Conservation (phyloP, 2,888 invertebrate species). For the Belgica antarctica region DNA sequence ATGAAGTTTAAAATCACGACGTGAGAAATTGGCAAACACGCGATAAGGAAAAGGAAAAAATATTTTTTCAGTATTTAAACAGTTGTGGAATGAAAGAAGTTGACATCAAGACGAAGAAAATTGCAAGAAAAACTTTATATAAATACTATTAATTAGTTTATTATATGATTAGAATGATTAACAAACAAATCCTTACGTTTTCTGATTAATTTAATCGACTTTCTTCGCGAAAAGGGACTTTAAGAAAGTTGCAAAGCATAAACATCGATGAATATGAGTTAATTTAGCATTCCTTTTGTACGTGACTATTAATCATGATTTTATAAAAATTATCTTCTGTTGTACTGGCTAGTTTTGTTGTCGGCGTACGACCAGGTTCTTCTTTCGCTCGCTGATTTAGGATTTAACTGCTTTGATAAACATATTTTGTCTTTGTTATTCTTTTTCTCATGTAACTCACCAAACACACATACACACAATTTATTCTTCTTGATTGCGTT, state of each 20-base stretch:
- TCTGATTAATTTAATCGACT: constrained; percentile 12
- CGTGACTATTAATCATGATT: constrained; percentile 21
- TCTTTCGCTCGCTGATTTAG: constrained; percentile 7
- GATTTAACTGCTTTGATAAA: background rate
- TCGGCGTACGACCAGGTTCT: background rate
- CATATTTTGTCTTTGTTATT: background rate
- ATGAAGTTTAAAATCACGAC: no score
- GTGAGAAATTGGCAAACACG: background rate
- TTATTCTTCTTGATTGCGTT: background rate
- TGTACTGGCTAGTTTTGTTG: background rate
- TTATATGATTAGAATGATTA: constrained; percentile 14
- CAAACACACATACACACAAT: background rate
- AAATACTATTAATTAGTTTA: constrained; percentile 9
- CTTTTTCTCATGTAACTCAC: background rate
- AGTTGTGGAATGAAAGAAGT: background rate
- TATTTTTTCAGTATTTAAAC: constrained; percentile 21
- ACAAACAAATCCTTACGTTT: background rate
- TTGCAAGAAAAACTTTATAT: constrained; percentile 2
- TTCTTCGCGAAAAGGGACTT: background rate
- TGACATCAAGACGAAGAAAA: background rate
- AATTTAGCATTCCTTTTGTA: constrained; percentile 43
- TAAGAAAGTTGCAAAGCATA: constrained; percentile 1
- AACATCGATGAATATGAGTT: constrained; percentile 7
- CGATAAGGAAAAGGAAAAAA: background rate
- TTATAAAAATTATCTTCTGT: background rate